phyloP scores from a whole-genome alignment of 2,113 vertebrate genomes.

The Apeltes quadracus region DNA sequence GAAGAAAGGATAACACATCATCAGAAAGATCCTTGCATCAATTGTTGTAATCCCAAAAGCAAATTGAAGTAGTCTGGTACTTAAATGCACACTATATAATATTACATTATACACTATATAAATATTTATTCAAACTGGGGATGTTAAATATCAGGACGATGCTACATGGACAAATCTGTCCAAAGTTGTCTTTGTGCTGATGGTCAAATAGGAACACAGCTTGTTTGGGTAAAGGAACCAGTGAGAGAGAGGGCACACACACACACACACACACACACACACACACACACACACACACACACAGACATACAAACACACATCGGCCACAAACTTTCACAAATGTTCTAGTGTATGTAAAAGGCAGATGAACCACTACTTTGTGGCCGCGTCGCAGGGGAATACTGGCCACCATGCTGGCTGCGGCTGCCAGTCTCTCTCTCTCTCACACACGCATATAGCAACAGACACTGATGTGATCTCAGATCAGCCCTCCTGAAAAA shows the following conservation, averaged over 20 bases:
- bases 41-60: neutral
- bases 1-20: neutral
- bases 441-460: neutral
- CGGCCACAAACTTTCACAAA: conserved; percentile 30
- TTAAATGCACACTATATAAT: neutral
- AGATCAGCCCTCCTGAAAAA: conserved; percentile 10
- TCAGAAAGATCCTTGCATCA: neutral
- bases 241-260: neutral
- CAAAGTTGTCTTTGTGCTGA: neutral
- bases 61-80: neutral
- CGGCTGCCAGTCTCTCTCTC: conserved; percentile 17
- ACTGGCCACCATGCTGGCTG: conserved; percentile 56
- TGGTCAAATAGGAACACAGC: neutral
- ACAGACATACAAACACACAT: conserved; percentile 3
- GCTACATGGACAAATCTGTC: neutral
- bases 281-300: neutral
- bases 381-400: conserved; percentile 45
- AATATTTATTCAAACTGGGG: neutral
- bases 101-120: too few relatives aligned
- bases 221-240: conserved; percentile 1
- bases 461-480: conserved; percentile 12
- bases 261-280: conserved; percentile 10
- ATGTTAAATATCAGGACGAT: neutral
- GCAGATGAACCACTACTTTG: conserved; percentile 66
- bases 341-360: conserved; percentile 52